A percentile compares a stretch with the other conserved stretches of the same genome.
phyloP scores from a whole-genome alignment of 2,797 vertebrate species.

The Hirundo rustica region DNA sequence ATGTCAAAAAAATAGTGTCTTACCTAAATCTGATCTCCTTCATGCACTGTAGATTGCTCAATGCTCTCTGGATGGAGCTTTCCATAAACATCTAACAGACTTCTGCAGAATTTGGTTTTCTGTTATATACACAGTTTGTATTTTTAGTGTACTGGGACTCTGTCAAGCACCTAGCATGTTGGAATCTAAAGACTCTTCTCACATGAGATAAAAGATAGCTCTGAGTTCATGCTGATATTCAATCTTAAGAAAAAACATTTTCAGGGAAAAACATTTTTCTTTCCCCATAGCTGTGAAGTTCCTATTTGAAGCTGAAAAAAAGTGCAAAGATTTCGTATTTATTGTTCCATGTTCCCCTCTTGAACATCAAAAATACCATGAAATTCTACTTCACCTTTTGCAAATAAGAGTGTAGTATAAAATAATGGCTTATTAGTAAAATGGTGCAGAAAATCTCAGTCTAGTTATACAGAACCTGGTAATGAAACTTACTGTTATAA shows the following conservation, averaged over 20 bases:
- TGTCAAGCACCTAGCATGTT: neutral
- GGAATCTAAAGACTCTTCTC: neutral
- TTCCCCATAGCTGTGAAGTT: neutral
- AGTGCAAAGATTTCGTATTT: neutral
- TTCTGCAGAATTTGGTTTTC: neutral
- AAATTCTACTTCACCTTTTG: neutral
- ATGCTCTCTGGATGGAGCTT: neutral
- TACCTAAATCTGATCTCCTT: neutral
- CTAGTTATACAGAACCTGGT: neutral
- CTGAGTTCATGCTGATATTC: neutral
- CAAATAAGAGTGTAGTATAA: neutral
- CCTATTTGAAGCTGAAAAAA: neutral
- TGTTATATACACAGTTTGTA: neutral
- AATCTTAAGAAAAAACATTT: neutral
- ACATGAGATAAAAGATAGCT: neutral
- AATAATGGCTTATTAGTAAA: neutral
- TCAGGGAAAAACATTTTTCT: neutral
- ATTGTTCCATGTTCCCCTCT: rapidly evolving
- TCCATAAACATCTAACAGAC: neutral
- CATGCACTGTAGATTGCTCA: neutral
- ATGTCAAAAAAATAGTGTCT: neutral
- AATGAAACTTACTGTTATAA: neutral
- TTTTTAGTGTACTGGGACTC: neutral
- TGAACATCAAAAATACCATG: neutral
- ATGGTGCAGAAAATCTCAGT: neutral